Evolutionary conservation across 1,140 invertebrate species (phyloP).

Genomic region (Ladona fulva): DNA sequence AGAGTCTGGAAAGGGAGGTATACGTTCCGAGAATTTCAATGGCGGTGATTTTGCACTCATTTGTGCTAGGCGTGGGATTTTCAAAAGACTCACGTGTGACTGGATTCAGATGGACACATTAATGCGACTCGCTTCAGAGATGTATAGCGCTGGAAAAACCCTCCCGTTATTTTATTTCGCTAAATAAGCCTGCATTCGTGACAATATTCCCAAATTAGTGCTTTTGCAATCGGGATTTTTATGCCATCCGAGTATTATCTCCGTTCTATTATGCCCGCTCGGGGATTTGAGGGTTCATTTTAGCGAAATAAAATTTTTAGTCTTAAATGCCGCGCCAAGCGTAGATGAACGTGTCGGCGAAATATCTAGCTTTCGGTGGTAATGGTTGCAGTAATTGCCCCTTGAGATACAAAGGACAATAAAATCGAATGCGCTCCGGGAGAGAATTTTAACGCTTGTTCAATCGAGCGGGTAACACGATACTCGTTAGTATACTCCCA

Average conservation of each 20-base stretch:
- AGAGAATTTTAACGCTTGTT: too few relatives aligned
- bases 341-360: too few relatives aligned
- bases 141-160: not conserved
- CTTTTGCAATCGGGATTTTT: not conserved
- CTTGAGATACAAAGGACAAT: too few relatives aligned
- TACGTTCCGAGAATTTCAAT: not conserved
- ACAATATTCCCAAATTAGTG: not conserved
- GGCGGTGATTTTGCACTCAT: constrained; percentile 4
- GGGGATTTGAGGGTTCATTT: not conserved
- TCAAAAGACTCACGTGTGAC: not conserved
- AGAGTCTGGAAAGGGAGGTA: not conserved
- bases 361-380: too few relatives aligned
- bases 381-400: too few relatives aligned
- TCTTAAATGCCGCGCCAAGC: too few relatives aligned
- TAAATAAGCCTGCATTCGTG: not conserved
- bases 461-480: too few relatives aligned
- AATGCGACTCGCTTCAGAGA: not conserved
- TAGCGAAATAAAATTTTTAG: not conserved
- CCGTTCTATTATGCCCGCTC: not conserved
- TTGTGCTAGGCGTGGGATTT: not conserved
- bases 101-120: constrained; percentile 9
- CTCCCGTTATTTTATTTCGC: not conserved
- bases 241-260: not conserved
- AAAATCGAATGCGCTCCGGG: too few relatives aligned
- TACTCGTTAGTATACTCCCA: too few relatives aligned